phyloP scores from a whole-genome alignment of 2,888 invertebrate species.

The Seira ritae region DNA sequence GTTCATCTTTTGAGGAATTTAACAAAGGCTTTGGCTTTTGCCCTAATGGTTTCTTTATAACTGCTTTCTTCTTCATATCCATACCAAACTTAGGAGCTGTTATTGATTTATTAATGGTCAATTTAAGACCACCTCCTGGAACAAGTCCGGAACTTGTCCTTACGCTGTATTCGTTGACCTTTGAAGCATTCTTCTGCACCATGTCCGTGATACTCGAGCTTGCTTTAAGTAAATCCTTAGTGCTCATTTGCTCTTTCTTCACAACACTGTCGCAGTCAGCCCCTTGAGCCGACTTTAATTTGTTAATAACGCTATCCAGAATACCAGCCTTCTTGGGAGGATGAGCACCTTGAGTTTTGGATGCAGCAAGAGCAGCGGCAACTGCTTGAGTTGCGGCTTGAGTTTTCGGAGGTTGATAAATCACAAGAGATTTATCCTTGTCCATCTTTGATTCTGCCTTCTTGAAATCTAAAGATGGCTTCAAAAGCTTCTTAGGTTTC shows the following conservation, averaged over 20 bases:
- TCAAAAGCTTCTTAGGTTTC: slow-evolving; percentile 39
- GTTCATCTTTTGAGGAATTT: slow-evolving; percentile 27
- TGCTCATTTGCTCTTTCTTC: slow-evolving; percentile 59
- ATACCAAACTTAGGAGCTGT: slow-evolving; percentile 52
- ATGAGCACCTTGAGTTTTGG: slow-evolving; percentile 37
- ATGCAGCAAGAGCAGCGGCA: slow-evolving; percentile 58
- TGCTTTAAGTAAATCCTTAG: slow-evolving; percentile 68
- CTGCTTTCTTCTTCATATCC: slow-evolving; percentile 45
- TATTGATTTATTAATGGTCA: slow-evolving; percentile 91
- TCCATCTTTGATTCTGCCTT: slow-evolving; percentile 54
- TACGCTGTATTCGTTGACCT: slow-evolving; percentile 69
- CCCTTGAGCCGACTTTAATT: slow-evolving; percentile 81
- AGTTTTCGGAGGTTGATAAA: slow-evolving; percentile 52
- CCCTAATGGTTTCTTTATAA: slow-evolving; percentile 52
- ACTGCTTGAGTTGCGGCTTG: slow-evolving; percentile 56
- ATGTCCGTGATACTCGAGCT: slow-evolving; percentile 70
- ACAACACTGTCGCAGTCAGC: slow-evolving; percentile 22
- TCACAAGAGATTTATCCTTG: slow-evolving; percentile 64
- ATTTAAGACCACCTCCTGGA: slow-evolving; percentile 79
- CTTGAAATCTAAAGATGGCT: slow-evolving; percentile 46
- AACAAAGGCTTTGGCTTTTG: slow-evolving; percentile 50
- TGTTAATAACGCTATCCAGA: slow-evolving; percentile 91
- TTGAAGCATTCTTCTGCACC: slow-evolving; percentile 62
- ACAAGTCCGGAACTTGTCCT: slow-evolving; percentile 63
- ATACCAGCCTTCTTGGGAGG: slow-evolving; percentile 79